Percentiles rank a stretch among this genome's conserved stretches.
phyloP scores from a whole-genome alignment of 2,113 vertebrate genomes.

The Eurystomus gularis region DNA sequence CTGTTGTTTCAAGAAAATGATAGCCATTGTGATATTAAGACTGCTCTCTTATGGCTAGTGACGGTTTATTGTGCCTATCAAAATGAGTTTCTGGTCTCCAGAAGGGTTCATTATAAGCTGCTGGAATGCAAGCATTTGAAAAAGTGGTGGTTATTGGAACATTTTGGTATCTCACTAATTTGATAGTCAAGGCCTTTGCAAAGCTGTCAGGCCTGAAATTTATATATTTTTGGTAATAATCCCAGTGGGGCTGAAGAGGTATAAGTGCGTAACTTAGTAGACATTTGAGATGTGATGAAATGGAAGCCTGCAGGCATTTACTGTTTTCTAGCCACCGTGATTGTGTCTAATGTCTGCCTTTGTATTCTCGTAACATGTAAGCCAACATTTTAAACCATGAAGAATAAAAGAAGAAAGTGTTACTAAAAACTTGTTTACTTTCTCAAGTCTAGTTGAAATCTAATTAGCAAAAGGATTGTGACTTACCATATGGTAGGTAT shows the following conservation, averaged over 20 bases:
- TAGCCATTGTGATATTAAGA: not conserved
- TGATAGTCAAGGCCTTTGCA: not conserved
- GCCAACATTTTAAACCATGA: not conserved
- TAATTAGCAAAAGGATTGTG: not conserved
- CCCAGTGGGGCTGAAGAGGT: not conserved
- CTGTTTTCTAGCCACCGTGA: not conserved
- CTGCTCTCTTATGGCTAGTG: not conserved
- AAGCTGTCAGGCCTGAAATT: not conserved
- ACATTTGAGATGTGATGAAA: not conserved
- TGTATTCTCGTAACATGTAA: not conserved
- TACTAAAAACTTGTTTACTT: not conserved
- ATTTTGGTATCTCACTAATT: not conserved
- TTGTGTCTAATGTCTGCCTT: not conserved
- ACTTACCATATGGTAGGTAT: not conserved
- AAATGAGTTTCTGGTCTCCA: not conserved
- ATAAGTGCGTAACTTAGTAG: not conserved
- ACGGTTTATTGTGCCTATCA: not conserved
- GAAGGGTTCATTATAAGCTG: not conserved
- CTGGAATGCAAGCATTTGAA: accelerated
- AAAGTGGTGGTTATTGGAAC: not conserved
- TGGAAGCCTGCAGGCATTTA: not conserved
- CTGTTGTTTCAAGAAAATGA: not conserved
- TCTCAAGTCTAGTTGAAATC: not conserved
- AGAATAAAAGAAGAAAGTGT: not conserved
- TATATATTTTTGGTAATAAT: not conserved